Percentiles rank a stretch among this genome's conserved stretches.
Conservation (phyloP, 2,888 invertebrate species). For the Pristionchus japonicus region DNA sequence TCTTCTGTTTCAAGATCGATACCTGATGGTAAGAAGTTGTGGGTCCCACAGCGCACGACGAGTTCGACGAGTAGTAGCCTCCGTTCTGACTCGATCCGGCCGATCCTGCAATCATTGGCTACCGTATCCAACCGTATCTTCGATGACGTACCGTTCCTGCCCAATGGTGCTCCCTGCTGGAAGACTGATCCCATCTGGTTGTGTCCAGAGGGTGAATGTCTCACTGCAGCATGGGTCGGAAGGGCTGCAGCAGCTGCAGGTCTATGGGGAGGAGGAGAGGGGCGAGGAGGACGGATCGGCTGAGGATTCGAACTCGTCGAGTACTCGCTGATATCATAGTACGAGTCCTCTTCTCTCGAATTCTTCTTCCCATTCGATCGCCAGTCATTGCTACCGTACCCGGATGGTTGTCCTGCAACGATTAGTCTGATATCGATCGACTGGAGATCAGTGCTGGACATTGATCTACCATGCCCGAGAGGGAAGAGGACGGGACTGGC, state of each 20-base stretch:
- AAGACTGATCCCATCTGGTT: background rate
- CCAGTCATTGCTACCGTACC: constrained; percentile 43
- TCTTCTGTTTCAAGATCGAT: no score
- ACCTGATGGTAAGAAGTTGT: constrained; percentile 42
- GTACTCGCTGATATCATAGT: constrained; percentile 59
- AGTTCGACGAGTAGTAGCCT: constrained; percentile 68
- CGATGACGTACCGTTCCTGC: constrained; percentile 47
- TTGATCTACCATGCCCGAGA: constrained; percentile 26
- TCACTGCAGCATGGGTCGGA: background rate
- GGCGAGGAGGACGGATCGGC: constrained; percentile 50
- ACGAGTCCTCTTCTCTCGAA: constrained; percentile 55
- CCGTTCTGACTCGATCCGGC: constrained; percentile 67
- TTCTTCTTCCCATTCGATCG: constrained; percentile 39
- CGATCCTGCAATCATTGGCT: constrained; percentile 53
- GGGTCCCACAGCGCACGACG: constrained; percentile 56
- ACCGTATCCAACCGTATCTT: background rate
- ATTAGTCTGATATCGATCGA: background rate
- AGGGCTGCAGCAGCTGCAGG: no score
- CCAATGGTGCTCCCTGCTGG: constrained; percentile 50
- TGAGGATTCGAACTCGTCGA: background rate
- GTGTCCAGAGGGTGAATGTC: constrained; percentile 41
- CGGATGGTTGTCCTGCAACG: constrained; percentile 37
- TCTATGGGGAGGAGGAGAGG: constrained; percentile 57
- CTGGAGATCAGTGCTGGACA: background rate
- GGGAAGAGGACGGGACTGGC: constrained; percentile 26